Evolutionary conservation across 2,888 invertebrate genomes (phyloP).

Genomic region (Athalia cordata): DNA sequence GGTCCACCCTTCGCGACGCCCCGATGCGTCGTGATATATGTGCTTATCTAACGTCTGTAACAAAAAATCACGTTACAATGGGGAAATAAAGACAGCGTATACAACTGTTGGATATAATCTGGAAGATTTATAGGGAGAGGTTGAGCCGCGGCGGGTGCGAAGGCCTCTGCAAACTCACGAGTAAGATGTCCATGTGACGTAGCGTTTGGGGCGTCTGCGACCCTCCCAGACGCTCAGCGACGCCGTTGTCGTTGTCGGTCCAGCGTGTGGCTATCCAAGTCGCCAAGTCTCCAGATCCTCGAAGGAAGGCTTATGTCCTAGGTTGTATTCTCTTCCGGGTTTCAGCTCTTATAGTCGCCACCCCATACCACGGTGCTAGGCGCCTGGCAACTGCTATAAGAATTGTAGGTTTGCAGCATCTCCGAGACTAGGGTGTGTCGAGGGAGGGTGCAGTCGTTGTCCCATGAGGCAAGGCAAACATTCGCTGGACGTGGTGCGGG

Average conservation of each 20-base stretch:
- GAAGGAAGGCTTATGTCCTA: background rate
- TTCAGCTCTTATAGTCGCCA: constrained; percentile 9
- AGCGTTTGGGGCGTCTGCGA: constrained; percentile 38
- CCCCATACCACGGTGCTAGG: constrained; percentile 10
- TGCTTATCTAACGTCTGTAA: constrained; percentile 38
- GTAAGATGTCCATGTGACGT: constrained; percentile 40
- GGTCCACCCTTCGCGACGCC: constrained; percentile 42
- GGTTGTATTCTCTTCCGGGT: constrained; percentile 13
- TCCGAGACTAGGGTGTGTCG: constrained; percentile 33
- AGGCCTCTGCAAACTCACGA: constrained; percentile 28
- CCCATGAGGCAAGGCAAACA: constrained; percentile 25
- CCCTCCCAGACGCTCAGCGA: constrained; percentile 38
- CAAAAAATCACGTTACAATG: constrained; percentile 42
- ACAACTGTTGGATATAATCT: constrained; percentile 43
- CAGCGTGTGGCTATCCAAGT: constrained; percentile 12
- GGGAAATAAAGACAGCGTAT: constrained; percentile 43
- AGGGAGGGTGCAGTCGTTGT: constrained; percentile 13
- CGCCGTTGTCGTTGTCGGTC: constrained; percentile 20
- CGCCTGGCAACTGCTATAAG: background rate
- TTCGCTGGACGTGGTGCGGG: constrained; percentile 6
- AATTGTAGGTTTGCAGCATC: too few relatives aligned
- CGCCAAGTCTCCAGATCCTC: background rate
- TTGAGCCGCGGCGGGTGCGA: constrained; percentile 28
- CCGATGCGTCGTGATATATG: constrained; percentile 39
- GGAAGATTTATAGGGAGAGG: constrained; percentile 37